Percentiles rank a stretch among this genome's conserved stretches.
phyloP scores from a whole-genome alignment of 1,140 invertebrate genomes.

The Hydropsyche tenuis region DNA sequence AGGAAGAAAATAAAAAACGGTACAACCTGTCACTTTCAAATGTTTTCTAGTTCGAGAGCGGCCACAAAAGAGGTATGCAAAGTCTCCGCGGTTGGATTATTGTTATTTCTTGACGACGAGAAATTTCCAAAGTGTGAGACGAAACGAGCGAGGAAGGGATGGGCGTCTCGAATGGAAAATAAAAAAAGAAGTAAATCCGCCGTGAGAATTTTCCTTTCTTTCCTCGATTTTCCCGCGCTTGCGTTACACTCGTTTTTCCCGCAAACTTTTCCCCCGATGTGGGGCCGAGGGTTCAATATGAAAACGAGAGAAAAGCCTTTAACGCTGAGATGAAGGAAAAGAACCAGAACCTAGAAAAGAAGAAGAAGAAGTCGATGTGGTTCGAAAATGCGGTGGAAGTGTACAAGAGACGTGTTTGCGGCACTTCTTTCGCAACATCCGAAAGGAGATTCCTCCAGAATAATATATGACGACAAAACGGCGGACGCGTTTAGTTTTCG shows the following conservation, averaged over 20 bases:
- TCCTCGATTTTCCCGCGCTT: neutral
- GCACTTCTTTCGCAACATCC: slow-evolving; percentile 1
- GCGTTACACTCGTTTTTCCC: slow-evolving; percentile 34
- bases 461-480: slow-evolving; percentile 23
- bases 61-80: slow-evolving; percentile 30
- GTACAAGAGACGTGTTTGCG: neutral
- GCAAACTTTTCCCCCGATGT: slow-evolving; percentile 38
- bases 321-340: slow-evolving; percentile 21
- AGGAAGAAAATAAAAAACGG: neutral
- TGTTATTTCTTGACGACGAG: slow-evolving; percentile 27
- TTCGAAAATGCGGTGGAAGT: too few relatives aligned
- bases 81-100: slow-evolving; percentile 32
- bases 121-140: neutral
- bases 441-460: slow-evolving; percentile 15
- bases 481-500: slow-evolving; percentile 26
- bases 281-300: slow-evolving; percentile 42
- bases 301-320: slow-evolving; percentile 47
- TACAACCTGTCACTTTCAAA: slow-evolving; percentile 32
- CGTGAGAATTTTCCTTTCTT: slow-evolving; percentile 40
- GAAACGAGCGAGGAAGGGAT: neutral
- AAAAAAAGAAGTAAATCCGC: slow-evolving; percentile 36
- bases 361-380: too few relatives aligned
- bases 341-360: neutral
- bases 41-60: slow-evolving; percentile 30
- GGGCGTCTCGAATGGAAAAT: slow-evolving; percentile 11